These are phyloP conservation scores for Steromphala cineraria DNA, from an alignment of 2,888 invertebrate species.

Conservation along the genomic window DNA sequence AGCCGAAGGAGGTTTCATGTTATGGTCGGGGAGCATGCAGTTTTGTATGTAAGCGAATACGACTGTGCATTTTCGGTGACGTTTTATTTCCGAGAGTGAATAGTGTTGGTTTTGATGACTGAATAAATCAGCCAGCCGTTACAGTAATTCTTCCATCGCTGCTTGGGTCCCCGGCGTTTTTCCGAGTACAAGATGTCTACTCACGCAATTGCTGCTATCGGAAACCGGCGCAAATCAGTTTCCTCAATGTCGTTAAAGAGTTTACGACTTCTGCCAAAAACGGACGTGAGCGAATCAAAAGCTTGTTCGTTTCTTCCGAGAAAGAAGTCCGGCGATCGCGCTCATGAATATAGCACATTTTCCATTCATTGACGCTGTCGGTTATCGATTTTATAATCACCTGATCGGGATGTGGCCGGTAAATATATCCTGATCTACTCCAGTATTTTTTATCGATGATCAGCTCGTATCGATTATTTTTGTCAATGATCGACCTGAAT, in stretches of 20 bases:
- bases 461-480: too few species aligned
- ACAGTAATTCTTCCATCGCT: constrained; percentile 18
- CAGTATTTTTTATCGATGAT: too few species aligned
- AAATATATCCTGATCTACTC: too few species aligned
- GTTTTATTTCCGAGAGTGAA: constrained; percentile 36
- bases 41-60: constrained; percentile 33
- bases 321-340: neutral
- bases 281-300: constrained; percentile 15
- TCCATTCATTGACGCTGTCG: neutral
- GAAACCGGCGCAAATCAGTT: constrained; percentile 16
- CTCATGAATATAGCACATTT: neutral
- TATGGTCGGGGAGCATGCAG: constrained; percentile 31
- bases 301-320: constrained; percentile 10
- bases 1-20: constrained; percentile 24
- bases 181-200: constrained; percentile 8
- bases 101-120: constrained; percentile 4
- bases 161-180: neutral
- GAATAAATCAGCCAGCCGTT: constrained; percentile 25
- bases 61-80: constrained; percentile 34
- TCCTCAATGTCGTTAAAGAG: neutral
- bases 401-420: too few species aligned
- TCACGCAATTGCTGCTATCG: constrained; percentile 8
- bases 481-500: too few species aligned
- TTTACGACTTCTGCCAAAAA: constrained; percentile 9
- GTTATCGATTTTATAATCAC: too few species aligned